A percentile compares a stretch with the other conserved stretches of the same genome.
These are phyloP conservation scores for Dicranocentrus wangi DNA, from an alignment of 2,888 invertebrate species.

Conservation along the genomic window DNA sequence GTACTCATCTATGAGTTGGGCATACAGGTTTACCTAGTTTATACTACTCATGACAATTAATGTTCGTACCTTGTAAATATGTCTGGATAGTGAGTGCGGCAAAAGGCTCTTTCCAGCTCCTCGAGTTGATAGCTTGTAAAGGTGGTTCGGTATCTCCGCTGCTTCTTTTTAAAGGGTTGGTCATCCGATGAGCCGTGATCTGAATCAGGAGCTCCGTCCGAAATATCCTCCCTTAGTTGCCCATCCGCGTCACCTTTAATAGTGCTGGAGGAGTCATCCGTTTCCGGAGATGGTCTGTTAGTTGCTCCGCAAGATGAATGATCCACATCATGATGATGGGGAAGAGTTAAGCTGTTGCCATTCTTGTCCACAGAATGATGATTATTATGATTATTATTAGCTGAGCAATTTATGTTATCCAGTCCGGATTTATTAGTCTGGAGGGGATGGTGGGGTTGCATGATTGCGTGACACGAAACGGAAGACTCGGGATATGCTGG, in stretches of 20 bases:
- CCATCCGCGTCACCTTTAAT: constrained; percentile 44
- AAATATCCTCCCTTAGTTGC: constrained; percentile 27
- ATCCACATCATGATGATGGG: no score
- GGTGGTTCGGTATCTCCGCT: constrained; percentile 79
- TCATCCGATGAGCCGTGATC: constrained; percentile 20
- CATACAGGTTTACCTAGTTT: no score
- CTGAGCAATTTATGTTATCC: no score
- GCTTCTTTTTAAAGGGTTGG: constrained; percentile 83
- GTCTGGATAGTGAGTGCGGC: constrained; percentile 21
- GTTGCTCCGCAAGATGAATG: no score
- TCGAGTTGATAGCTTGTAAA: constrained; percentile 18
- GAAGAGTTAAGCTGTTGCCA: no score
- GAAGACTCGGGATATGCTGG: no score
- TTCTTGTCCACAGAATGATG: no score
- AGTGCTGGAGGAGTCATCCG: not conserved
- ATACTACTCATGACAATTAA: not conserved
- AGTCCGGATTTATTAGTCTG: no score
- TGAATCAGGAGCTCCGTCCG: constrained; percentile 48
- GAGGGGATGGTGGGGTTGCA: no score
- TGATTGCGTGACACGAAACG: no score
- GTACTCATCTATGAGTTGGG: no score
- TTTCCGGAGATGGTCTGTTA: constrained; percentile 20
- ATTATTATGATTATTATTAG: no score
- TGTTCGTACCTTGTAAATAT: constrained; percentile 20
- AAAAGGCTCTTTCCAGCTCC: constrained; percentile 20